Percentiles rank a stretch among this genome's conserved stretches.
Conservation (phyloP, 1,140 invertebrate species). For the Pachyrhynchus sulphureomaculatus region DNA sequence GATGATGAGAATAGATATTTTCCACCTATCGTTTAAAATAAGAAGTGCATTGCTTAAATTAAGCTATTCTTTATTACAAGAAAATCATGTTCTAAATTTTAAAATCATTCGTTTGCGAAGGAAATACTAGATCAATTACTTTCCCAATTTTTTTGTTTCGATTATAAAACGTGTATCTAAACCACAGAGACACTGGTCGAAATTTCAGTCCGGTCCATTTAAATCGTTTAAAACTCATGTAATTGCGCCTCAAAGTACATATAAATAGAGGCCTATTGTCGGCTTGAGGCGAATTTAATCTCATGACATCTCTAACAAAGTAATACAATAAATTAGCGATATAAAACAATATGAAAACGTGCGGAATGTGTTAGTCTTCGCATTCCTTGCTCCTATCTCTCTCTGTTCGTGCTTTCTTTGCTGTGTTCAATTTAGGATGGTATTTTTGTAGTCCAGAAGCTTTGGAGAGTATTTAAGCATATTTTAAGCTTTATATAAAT, state of each 20-base stretch:
- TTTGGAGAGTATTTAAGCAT: too few species aligned
- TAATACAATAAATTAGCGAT: conserved; percentile 50
- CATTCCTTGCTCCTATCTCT: conserved; percentile 40
- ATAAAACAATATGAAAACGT: conserved; percentile 50
- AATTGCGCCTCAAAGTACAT: conserved; percentile 16
- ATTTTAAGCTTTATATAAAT: too few species aligned
- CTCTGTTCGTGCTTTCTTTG: conserved; percentile 19
- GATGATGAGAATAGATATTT: too few species aligned
- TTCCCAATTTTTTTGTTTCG: too few species aligned
- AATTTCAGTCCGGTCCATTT: background rate
- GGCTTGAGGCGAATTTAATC: conserved; percentile 40
- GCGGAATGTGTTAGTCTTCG: conserved; percentile 46
- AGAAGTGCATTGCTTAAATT: too few species aligned
- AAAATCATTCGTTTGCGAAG: too few species aligned
- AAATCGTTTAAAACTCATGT: conserved; percentile 6
- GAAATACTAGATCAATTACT: too few species aligned
- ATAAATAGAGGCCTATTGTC: conserved; percentile 27
- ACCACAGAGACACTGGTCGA: background rate
- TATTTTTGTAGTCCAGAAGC: too few species aligned
- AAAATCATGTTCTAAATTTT: too few species aligned
- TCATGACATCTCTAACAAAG: conserved; percentile 47
- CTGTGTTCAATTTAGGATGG: background rate
- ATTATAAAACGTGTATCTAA: background rate
- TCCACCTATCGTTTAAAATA: too few species aligned
- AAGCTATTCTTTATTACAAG: too few species aligned